A percentile compares a stretch with the other conserved stretches of the same genome.
Conservation (phyloP, 2,797 vertebrate species). For the Sebastes nivosus region DNA sequence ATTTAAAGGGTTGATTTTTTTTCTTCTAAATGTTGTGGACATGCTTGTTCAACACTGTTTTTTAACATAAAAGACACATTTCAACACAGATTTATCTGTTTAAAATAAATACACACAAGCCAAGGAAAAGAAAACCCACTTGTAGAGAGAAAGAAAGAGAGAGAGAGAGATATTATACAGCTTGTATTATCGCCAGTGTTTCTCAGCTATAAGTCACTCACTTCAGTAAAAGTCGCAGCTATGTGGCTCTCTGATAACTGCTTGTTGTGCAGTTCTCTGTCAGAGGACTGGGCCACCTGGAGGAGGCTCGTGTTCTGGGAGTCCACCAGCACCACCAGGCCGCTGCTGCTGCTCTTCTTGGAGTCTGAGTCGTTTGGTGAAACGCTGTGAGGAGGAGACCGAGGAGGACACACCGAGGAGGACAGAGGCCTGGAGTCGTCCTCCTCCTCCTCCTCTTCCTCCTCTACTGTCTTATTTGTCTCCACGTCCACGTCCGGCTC, state of each 20-base stretch:
- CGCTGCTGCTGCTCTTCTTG: constrained; percentile 38
- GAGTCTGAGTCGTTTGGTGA: constrained; percentile 66
- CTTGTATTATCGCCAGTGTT: constrained; percentile 11
- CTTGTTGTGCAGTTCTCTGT: constrained; percentile 76
- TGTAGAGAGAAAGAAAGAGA: neutral
- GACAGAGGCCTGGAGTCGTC: constrained; percentile 81
- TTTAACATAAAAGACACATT: constrained; percentile 23
- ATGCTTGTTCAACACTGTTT: constrained; percentile 28
- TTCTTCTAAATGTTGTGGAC: constrained; percentile 15
- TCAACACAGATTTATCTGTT: constrained; percentile 37
- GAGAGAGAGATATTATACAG: constrained; percentile 19
- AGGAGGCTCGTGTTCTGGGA: constrained; percentile 65
- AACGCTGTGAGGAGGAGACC: constrained; percentile 67
- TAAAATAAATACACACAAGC: constrained; percentile 22
- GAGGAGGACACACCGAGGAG: constrained; percentile 74
- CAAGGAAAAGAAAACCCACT: constrained; percentile 22
- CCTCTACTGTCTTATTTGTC: constrained; percentile 89
- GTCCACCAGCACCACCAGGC: constrained; percentile 30
- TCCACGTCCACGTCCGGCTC: constrained; percentile 96
- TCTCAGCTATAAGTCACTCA: constrained; percentile 68
- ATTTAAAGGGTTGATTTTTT: constrained; percentile 11
- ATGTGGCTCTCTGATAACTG: constrained; percentile 73
- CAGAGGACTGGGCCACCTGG: constrained; percentile 69
- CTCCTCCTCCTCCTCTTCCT: constrained; percentile 90
- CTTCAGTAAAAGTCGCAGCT: constrained; percentile 76